These are phyloP conservation scores for Tiaroga cobitis DNA, from an alignment of 2,797 vertebrate species.

Conservation along the genomic window DNA sequence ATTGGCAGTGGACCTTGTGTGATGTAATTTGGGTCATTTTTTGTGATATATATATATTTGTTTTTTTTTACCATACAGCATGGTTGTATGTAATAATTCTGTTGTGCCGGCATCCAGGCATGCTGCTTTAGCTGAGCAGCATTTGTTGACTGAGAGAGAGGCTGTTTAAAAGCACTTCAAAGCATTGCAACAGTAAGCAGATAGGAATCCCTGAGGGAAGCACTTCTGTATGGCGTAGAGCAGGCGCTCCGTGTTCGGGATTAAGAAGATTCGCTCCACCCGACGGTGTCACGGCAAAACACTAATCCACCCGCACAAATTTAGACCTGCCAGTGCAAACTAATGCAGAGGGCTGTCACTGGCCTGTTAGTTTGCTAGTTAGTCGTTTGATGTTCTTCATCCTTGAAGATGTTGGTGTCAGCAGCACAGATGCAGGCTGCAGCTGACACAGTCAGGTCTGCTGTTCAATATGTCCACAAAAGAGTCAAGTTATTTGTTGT, in stretches of 20 bases:
- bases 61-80: too few species aligned
- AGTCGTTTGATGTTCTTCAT: slow-evolving; percentile 11
- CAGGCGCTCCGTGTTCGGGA: slow-evolving; percentile 5
- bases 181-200: slow-evolving; percentile 18
- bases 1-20: not conserved
- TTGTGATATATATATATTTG: too few species aligned
- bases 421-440: not conserved
- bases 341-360: not conserved
- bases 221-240: slow-evolving; percentile 25
- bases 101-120: not conserved
- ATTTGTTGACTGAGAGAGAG: not conserved
- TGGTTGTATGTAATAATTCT: not conserved
- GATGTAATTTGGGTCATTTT: too few species aligned
- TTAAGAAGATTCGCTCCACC: slow-evolving; percentile 44
- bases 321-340: not conserved
- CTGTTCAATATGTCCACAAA: not conserved
- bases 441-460: not conserved
- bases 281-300: not conserved
- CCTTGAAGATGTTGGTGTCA: slow-evolving; percentile 5
- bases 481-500: not conserved
- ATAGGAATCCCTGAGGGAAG: slow-evolving; percentile 38
- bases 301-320: not conserved
- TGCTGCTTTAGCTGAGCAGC: not conserved
- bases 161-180: slow-evolving; percentile 6
- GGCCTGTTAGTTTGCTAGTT: slow-evolving; percentile 5